phyloP scores from a whole-genome alignment of 2,888 invertebrate species.

The Eurytoma adleriae region DNA sequence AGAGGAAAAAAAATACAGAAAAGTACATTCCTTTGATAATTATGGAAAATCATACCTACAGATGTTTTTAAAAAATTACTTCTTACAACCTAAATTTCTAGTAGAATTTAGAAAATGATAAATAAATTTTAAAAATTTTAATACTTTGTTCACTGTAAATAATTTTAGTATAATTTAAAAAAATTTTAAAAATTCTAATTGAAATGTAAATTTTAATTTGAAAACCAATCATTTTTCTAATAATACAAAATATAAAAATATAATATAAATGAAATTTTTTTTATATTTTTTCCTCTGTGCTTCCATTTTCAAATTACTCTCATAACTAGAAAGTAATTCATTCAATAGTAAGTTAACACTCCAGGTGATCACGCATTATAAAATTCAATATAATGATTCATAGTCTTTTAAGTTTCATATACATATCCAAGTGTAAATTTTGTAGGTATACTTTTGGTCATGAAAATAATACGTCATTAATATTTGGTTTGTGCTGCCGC shows the following conservation, averaged over 20 bases:
- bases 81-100: background rate
- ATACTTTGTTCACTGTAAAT: background rate
- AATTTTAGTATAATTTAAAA: background rate
- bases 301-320: slow-evolving; percentile 14
- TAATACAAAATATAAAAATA: background rate
- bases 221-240: background rate
- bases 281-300: slow-evolving; percentile 34
- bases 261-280: slow-evolving; percentile 1
- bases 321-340: slow-evolving; percentile 7
- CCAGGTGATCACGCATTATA: slow-evolving; percentile 23
- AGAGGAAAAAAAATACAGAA: slow-evolving; percentile 41
- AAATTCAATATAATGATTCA: slow-evolving; percentile 28
- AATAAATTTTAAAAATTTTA: background rate
- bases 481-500: background rate
- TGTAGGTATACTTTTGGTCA: background rate
- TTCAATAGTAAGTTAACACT: slow-evolving; percentile 15
- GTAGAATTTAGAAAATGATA: background rate
- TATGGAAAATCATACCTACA: background rate
- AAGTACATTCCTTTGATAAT: background rate
- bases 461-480: background rate
- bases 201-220: background rate
- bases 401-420: slow-evolving; percentile 12
- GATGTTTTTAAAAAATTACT: background rate
- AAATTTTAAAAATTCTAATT: background rate
- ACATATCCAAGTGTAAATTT: slow-evolving; percentile 13